Base-by-base conservation (phyloP, 35 echinoderm and acorn worm genomes). In the Ophiothrix spiculata region DNA sequence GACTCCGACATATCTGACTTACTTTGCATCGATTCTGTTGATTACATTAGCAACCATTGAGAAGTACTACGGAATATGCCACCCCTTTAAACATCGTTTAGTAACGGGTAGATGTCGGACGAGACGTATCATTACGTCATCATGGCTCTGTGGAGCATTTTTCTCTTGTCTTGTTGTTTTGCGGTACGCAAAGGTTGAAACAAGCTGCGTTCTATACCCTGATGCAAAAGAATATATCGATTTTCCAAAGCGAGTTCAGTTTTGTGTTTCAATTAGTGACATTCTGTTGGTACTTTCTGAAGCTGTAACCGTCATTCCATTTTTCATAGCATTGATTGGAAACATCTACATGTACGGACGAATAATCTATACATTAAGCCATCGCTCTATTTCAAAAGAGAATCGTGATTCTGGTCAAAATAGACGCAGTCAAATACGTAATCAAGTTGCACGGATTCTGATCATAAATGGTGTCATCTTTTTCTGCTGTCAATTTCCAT, bases 401-500 rank as follows among this genome's bases (percentile, higher is more conserved):
- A 23, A 12, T 25, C 23, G 17, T 29, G 42, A 82, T 13, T 38
- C 31, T 17, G 34, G 14, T 31, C 38, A 45, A 31, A 45, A 25
- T 15, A 60, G 34, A 29, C n/a, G 17, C 29, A 10, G 35, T 25
- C 80, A 82, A 46, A 33, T 82, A 45, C 16, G 80, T 0, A 82
- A 82, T 45, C 80, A 45, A 54, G 40, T 82, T 31, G 40, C 80
- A 1, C 41, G 19, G 41, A 41, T 82, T 15, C 41, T 82, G 41
- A 56, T 82, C 25, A 45, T 82, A 21, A 82, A 82, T 56, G 80
- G 80, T 25, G 40, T 45, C 0, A 45, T 82, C 25, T 82, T 54
- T 45, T 82, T 82, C 40, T 45, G 40, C n/a, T 82, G 80, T 31
- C 80, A 82, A 41, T 46, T 45, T 31, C 80, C 80, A 60, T 82